Base-by-base conservation (phyloP, 2,113 vertebrate species). In the Tychaedon coryphoeus region DNA sequence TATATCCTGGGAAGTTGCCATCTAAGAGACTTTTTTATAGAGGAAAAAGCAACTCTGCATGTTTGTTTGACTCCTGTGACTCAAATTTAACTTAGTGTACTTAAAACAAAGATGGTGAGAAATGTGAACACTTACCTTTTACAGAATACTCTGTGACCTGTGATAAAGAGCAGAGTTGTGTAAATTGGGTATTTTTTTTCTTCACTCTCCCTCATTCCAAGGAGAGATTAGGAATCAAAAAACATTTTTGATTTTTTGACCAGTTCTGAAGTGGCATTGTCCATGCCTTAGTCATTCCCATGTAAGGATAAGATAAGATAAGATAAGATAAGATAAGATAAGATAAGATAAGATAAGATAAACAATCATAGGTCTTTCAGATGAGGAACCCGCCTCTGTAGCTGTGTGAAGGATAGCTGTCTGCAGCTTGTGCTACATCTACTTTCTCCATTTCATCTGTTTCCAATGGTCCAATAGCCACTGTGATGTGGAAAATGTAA, bases 211-310 rank as follows among this genome's bases (percentile, higher is more conserved):
- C 18, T 78, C 18, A 54, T 81, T 89, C 31, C 28, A 75, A 56
- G 5, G 5, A 81, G 54, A 33, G 18, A 34, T 40, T 62, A 45
- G 8, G 45, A 58, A 60, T 61, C 4, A 65, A 48, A 93, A 60
- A 25, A n/a, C 17, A 0, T 2, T 81, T 71, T 62, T 0, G 0
- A 2, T 25, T 60, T 78, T 77, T 81, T 47, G 5, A 40, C 40
- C 6, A 6, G 6, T 69, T 92, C 60, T 71, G 28, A 61, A 20
- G 14, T 87, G 18, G 13, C 62, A 43, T 17, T 56, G 10, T 67
- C 28, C 19, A 18, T 88, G 11, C 22, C 58, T 77, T 25, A 16
- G 40, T 74, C 40, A 34, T 80, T 69, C n/a, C 36, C 2, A 2
- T 3, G 0, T 66, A 53, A 67, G 17, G 75, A 38, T 53, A 34